phyloP scores from a whole-genome alignment of 23 tunicate species.

The Halocynthia roretzi region DNA sequence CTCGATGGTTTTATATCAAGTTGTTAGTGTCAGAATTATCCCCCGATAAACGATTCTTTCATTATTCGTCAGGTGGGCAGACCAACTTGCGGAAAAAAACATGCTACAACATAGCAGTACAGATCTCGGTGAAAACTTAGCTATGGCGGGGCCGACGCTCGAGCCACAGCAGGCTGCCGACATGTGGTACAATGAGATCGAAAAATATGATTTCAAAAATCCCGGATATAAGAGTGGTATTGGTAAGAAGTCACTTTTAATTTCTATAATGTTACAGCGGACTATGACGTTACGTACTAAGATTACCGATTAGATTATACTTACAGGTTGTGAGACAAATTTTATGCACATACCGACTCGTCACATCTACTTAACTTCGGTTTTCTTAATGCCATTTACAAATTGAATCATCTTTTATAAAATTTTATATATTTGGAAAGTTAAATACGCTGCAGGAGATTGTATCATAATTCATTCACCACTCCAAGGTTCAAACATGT shows the following conservation, averaged over 20 bases:
- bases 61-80: conserved; percentile 44
- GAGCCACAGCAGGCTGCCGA: conserved; percentile 33
- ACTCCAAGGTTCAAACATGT: too few relatives aligned
- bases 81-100: conserved; percentile 22
- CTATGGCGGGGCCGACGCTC: conserved; percentile 32
- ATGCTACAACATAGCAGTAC: conserved; percentile 40
- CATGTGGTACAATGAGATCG: conserved; percentile 76
- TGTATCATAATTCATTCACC: too few relatives aligned
- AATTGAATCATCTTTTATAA: too few relatives aligned
- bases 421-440: too few relatives aligned
- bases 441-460: too few relatives aligned
- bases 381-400: too few relatives aligned
- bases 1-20: neutral
- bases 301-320: too few relatives aligned
- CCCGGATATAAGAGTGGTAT: conserved; percentile 49
- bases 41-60: neutral
- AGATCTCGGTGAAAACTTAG: conserved; percentile 70
- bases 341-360: too few relatives aligned
- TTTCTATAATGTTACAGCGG: neutral
- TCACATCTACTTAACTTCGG: too few relatives aligned
- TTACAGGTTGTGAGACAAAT: too few relatives aligned
- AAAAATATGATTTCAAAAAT: conserved; percentile 59
- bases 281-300: too few relatives aligned
- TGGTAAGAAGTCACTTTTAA: conserved; percentile 17
- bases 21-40: neutral